Base-by-base conservation (phyloP, 2,888 invertebrate genomes). In the Drosophila colorata region DNA sequence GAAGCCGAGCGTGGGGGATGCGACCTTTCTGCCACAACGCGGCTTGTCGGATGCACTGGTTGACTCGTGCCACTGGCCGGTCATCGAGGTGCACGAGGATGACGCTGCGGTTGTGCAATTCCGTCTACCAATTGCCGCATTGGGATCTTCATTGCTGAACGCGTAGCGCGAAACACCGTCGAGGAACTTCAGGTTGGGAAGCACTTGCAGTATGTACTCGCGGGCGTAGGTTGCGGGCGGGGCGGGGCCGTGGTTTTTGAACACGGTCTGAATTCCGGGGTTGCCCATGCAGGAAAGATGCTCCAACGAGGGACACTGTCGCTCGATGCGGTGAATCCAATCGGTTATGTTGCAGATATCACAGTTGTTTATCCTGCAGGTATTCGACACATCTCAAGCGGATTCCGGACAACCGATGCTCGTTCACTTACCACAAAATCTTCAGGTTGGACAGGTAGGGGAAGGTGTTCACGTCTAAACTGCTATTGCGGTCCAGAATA, bases 221-320 rank as follows among this genome's bases (percentile, higher is more conserved):
- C 89, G 80, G 20, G 48, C 89, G 48, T 89, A 90, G 37, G 52
- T 14, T 6, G 95, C 96, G 1, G 73, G 59, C 14, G 57, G 28
- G n/a, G 44, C 37, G 2, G 67, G 38, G n/a, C 63, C 48, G 6
- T 71, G 57, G 4, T 16, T 68, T 9, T 74, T 86, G 20, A 88
- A 86, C 1, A 95, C 95, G 74, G 95, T 96, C 0, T 96, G 96
- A 5, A 83, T 85, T 0, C 96, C 96, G 0, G 95, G 94, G 92
- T 98, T 98, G 18, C 97, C 97, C 97, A 98, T 91, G 23, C 91
- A 93, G 14, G 96, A 96, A 0, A 98, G 92, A 90, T 95, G 95
- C 83, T 94, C 94, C 25, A 98, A 92, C 81, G 95, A 95, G 0
- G 97, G 96, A 77, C 96, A 95, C 1, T 96, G 95, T 44, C 94